Evolutionary conservation across 2,888 invertebrate species (phyloP).

Genomic region (Cremastinae sp.): DNA sequence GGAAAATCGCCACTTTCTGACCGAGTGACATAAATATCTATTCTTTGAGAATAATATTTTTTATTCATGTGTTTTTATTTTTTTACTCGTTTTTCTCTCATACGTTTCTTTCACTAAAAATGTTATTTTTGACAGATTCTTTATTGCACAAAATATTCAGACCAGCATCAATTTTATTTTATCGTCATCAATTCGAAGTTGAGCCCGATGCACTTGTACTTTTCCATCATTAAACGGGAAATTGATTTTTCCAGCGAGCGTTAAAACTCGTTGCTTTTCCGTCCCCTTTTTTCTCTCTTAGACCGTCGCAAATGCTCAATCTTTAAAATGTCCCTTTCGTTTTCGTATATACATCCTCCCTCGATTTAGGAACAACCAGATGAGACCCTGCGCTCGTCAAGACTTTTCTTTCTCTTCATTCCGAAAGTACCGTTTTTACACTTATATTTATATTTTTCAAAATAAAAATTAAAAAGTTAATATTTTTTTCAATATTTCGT

Average conservation of each 20-base stretch:
- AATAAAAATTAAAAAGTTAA: no score
- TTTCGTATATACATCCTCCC: slow-evolving; percentile 26
- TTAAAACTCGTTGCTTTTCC: slow-evolving; percentile 71
- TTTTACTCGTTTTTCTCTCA: no score
- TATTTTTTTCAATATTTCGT: no score
- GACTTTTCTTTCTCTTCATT: background rate
- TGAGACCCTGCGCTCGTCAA: slow-evolving; percentile 41
- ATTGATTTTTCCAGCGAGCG: slow-evolving; percentile 55
- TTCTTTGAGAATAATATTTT: no score
- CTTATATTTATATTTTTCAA: background rate
- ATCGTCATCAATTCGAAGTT: background rate
- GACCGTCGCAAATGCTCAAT: slow-evolving; percentile 11
- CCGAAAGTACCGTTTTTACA: background rate
- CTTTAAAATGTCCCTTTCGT: slow-evolving; percentile 56
- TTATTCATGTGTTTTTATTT: no score
- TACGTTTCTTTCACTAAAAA: no score
- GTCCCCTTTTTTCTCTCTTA: slow-evolving; percentile 13
- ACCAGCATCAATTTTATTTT: background rate
- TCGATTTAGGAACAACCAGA: slow-evolving; percentile 38
- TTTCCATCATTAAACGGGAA: no score
- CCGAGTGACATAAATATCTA: no score
- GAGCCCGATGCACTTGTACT: background rate
- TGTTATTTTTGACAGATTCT: no score
- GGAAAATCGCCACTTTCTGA: no score
- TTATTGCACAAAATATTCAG: no score